These are phyloP conservation scores for Triplophysa dalaica DNA, from an alignment of 2,113 vertebrate genomes.

Conservation along the genomic window DNA sequence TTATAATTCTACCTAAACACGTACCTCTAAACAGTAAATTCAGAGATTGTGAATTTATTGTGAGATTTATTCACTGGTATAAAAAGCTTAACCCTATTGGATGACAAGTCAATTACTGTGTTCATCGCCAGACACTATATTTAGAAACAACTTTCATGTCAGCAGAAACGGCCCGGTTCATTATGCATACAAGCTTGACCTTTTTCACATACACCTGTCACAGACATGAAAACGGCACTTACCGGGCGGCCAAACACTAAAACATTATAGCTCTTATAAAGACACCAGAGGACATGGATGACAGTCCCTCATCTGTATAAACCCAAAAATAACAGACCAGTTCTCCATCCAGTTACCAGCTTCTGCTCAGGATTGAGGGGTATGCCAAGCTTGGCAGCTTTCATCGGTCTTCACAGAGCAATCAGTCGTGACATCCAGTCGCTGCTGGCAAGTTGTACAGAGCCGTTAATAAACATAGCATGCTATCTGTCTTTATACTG, in stretches of 20 bases:
- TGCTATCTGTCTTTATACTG: conserved; percentile 49
- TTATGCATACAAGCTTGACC: conserved; percentile 18
- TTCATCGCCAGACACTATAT: neutral
- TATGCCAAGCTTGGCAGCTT: conserved; percentile 43
- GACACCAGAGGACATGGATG: neutral
- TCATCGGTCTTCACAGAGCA: conserved; percentile 52
- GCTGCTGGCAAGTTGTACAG: conserved; percentile 27
- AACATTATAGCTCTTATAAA: neutral
- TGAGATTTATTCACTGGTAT: no score
- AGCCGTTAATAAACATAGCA: conserved; percentile 54
- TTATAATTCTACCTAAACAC: no score
- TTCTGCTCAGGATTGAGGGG: conserved; percentile 18
- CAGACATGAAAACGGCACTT: neutral
- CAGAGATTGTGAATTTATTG: no score
- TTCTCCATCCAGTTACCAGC: conserved; percentile 29
- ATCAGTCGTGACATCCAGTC: conserved; percentile 51
- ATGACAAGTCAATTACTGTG: no score
- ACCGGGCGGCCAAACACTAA: neutral
- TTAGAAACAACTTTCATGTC: neutral
- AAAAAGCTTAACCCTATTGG: no score
- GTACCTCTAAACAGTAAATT: no score
- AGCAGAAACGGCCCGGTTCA: conserved; percentile 11
- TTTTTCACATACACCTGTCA: conserved; percentile 10
- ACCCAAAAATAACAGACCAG: neutral
- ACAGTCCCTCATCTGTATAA: neutral